Conservation (phyloP, 2,113 vertebrate genomes). For the Lonchura striata region DNA sequence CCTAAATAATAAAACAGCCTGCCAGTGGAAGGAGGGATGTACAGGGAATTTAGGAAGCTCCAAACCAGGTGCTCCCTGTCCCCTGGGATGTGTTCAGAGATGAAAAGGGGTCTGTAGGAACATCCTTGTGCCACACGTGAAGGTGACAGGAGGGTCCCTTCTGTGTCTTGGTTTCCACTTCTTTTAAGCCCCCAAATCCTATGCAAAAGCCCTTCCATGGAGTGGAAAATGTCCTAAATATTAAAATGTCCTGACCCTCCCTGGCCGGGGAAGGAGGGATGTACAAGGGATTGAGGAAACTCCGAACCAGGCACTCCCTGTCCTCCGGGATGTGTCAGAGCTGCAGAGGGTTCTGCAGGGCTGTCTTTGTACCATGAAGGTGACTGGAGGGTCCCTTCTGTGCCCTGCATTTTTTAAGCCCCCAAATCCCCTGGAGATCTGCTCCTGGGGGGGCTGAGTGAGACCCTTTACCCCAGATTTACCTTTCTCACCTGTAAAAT, state of each 20-base stretch:
- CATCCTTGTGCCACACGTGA: rapidly evolving
- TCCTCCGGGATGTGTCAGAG: background rate
- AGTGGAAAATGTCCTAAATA: background rate
- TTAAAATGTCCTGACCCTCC: background rate
- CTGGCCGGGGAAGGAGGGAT: background rate
- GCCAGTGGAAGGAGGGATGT: rapidly evolving
- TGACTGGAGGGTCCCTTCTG: background rate
- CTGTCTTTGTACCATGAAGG: rapidly evolving
- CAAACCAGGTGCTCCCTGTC: rapidly evolving
- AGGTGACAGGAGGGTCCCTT: background rate
- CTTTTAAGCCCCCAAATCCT: background rate
- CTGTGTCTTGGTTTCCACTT: background rate
- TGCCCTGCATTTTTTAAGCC: background rate
- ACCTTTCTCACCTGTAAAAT: background rate
- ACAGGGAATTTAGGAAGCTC: background rate
- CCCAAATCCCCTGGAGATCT: background rate
- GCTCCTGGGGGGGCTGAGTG: background rate
- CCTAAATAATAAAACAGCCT: background rate
- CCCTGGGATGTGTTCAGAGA: background rate
- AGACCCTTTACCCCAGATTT: rapidly evolving
- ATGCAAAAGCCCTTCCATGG: background rate
- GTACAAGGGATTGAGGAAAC: background rate
- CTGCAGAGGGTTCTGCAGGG: background rate
- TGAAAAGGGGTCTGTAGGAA: background rate
- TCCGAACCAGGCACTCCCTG: rapidly evolving